Conservation (phyloP, 30 jellyfish, hydroid and myxozoan species). For the Chrysaora quinquecirrha region DNA sequence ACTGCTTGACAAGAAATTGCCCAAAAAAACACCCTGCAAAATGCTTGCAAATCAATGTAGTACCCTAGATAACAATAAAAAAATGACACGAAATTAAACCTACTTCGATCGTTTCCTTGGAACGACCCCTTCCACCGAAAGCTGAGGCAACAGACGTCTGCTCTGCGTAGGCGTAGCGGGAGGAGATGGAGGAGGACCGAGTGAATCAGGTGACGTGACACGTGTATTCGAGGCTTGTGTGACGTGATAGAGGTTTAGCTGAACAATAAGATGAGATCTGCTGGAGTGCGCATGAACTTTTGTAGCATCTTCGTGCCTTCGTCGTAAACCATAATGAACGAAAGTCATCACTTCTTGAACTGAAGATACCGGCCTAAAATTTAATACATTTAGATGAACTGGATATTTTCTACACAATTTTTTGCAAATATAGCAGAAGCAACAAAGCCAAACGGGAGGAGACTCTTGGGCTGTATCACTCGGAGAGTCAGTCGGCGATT, state of each 20-base stretch:
- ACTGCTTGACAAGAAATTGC: too few species aligned
- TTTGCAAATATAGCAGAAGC: too few species aligned
- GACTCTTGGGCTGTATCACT: too few species aligned
- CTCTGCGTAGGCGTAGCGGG: conserved; percentile 73
- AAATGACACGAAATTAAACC: too few species aligned
- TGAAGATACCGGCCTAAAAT: conserved; percentile 76
- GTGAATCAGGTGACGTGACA: conserved; percentile 74
- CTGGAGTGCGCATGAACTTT: conserved; percentile 91
- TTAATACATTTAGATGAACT: too few species aligned
- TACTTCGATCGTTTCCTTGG: conserved; percentile 70
- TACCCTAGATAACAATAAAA: too few species aligned
- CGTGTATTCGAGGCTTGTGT: conserved; percentile 48
- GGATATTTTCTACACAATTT: too few species aligned
- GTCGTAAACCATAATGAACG: conserved; percentile 74
- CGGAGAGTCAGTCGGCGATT: too few species aligned
- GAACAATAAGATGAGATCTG: conserved; percentile 90
- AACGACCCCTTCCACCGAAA: conserved; percentile 56
- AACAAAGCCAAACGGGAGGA: too few species aligned
- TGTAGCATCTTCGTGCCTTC: conserved; percentile 93
- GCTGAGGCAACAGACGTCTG: conserved; percentile 75
- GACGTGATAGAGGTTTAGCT: conserved; percentile 75
- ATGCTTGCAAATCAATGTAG: too few species aligned
- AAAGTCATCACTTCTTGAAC: conserved; percentile 77
- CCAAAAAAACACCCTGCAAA: too few species aligned
- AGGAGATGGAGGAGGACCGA: conserved; percentile 64